Percentiles rank a stretch among this genome's conserved stretches.
phyloP scores from a whole-genome alignment of 2,888 invertebrate species.

The Sialis lutaria region DNA sequence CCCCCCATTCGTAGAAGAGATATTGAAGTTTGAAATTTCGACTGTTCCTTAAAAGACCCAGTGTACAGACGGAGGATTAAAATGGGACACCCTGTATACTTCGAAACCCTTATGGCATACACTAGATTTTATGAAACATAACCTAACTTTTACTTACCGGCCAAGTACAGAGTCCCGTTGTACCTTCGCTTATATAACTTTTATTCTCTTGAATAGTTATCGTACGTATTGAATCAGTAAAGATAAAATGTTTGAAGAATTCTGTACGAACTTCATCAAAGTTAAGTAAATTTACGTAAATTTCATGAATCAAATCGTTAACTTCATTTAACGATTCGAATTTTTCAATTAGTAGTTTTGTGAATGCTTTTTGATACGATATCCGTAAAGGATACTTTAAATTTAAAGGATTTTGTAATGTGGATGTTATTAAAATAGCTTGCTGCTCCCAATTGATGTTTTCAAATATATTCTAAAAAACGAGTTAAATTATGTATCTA shows the following conservation, averaged over 20 bases:
- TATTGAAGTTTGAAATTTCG: no score
- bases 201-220: constrained; percentile 51
- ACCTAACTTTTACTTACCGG: constrained; percentile 32
- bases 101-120: no score
- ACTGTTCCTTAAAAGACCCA: no score
- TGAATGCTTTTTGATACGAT: constrained; percentile 43
- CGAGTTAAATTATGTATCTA: neutral
- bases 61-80: no score
- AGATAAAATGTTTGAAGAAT: constrained; percentile 45
- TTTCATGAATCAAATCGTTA: constrained; percentile 45
- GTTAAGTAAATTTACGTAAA: constrained; percentile 35
- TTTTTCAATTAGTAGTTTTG: constrained; percentile 41
- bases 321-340: constrained; percentile 39
- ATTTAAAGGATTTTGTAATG: constrained; percentile 34
- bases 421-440: constrained; percentile 35
- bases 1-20: no score
- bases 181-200: constrained; percentile 56
- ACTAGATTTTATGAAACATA: neutral
- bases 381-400: constrained; percentile 40
- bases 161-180: constrained; percentile 67
- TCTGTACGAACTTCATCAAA: constrained; percentile 20
- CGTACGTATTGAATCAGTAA: constrained; percentile 22
- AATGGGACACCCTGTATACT: no score
- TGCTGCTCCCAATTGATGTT: constrained; percentile 32
- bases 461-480: constrained; percentile 9